Conservation (phyloP, 2,888 invertebrate genomes). For the Sesamia inferens region DNA sequence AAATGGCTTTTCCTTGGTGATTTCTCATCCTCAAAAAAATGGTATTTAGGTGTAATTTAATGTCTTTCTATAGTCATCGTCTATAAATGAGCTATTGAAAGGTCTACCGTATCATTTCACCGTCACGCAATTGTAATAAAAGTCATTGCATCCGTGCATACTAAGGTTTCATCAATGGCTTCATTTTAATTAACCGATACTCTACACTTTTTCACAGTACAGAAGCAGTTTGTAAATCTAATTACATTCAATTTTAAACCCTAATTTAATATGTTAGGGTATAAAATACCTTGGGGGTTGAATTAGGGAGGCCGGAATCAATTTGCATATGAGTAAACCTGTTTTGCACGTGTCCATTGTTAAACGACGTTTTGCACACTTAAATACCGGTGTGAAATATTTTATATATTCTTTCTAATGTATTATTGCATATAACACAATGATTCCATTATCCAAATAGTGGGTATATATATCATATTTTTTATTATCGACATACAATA, state of each 20-base stretch:
- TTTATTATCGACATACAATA: neutral
- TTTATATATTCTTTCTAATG: slow-evolving; percentile 1
- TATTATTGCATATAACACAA: neutral
- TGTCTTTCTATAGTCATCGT: slow-evolving; percentile 13
- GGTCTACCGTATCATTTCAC: slow-evolving; percentile 33
- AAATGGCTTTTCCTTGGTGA: no score
- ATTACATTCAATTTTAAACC: slow-evolving; percentile 65
- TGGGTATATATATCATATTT: no score
- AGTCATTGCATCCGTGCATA: slow-evolving; percentile 71
- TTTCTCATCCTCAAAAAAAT: no score
- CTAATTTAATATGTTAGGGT: slow-evolving; percentile 66
- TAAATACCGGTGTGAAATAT: slow-evolving; percentile 11
- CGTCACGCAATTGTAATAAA: slow-evolving; percentile 63
- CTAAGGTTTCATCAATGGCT: slow-evolving; percentile 82
- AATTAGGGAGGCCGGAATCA: slow-evolving; percentile 66
- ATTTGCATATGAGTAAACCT: slow-evolving; percentile 78
- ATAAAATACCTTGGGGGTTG: slow-evolving; percentile 64
- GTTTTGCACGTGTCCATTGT: slow-evolving; percentile 70
- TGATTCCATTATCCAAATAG: slow-evolving; percentile 12
- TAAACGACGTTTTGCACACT: slow-evolving; percentile 19
- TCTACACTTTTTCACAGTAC: slow-evolving; percentile 74
- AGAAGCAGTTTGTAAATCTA: slow-evolving; percentile 47
- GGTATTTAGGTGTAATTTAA: no score
- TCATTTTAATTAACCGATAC: slow-evolving; percentile 84
- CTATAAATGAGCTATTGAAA: slow-evolving; percentile 28